Evolutionary conservation across 2,113 vertebrate species (phyloP), one percentile per base, ranked within the genome.

Genomic region (Agelaius tricolor): DNA sequence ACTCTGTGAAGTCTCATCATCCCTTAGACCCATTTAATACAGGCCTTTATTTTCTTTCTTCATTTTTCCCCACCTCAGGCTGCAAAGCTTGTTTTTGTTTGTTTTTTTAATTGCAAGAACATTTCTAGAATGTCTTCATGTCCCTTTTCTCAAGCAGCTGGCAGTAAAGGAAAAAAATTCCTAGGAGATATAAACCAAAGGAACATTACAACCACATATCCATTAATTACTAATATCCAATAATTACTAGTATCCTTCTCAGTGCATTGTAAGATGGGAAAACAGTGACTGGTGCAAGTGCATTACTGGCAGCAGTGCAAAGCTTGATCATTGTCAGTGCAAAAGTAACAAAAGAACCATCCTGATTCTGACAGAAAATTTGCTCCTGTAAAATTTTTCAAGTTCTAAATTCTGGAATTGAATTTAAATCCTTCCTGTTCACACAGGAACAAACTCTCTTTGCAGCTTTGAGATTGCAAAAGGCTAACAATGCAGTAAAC

Each of bases 401-500:
- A 58, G 19, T 67, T 37, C 10, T 65, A 33, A 73, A 46, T 87
- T 85, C 31, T 62, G 39, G 30, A 61, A 61, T 2, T 41, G 15
- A 61, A 57, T 74, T 77, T 35, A 51, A 83, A 68, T 52, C 23
- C 21, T 72, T 80, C 33, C 7, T 54, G 31, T 3, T 4, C 57
- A 73, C 65, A 41, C 20, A 79, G 78, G 30, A 58, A 90, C 23
- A 73, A 63, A 43, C 41, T 66, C 52, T 91, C 20, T 63, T 86
- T 96, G 62, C 21, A 87, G 35, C 59, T 82, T 75, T 86, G 86
- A 94, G 91, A 75, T 79, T 26, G 41, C 24, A 83, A 86, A 92
- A 95, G 67, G 55, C 69, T 65, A 79, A 86, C 1, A 3, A 90
- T 61, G 66, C 52, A 93, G 71, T 92, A 97, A 97, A 95, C 84